A percentile compares a stretch with the other conserved stretches of the same genome.
Conservation (phyloP, 1,140 invertebrate genomes). For the Diuraphis noxia region DNA sequence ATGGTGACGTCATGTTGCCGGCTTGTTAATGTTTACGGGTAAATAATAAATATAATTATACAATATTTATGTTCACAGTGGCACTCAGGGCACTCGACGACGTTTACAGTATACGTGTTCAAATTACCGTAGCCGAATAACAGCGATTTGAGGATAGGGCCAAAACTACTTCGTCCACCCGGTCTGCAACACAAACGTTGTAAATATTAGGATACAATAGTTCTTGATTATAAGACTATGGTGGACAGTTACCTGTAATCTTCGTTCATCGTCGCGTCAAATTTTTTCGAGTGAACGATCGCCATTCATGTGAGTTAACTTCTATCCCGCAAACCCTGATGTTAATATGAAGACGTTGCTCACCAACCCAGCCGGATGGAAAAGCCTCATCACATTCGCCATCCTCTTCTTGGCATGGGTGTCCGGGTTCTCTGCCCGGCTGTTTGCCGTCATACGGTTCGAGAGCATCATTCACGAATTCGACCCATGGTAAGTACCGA, state of each 20-base stretch:
- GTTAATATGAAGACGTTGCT: constrained; percentile 47
- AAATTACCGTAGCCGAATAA: not conserved
- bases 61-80: not conserved
- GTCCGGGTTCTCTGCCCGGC: constrained; percentile 93
- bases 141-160: not conserved
- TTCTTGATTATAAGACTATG: not conserved
- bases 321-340: not conserved
- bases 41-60: not conserved
- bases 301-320: constrained; percentile 1
- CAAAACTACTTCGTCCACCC: not conserved
- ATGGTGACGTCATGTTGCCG: constrained; percentile 50
- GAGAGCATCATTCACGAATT: constrained; percentile 99
- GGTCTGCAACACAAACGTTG: not conserved
- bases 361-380: constrained; percentile 58
- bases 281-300: not conserved
- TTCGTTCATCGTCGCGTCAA: not conserved
- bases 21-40: constrained; percentile 35
- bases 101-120: constrained; percentile 24
- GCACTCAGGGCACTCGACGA: no score
- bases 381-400: constrained; percentile 85
- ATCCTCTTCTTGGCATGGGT: constrained; percentile 94
- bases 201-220: not conserved
- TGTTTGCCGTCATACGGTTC: constrained; percentile 98
- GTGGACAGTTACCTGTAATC: not conserved
- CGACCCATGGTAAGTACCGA: constrained; percentile 89